These are phyloP conservation scores for Caenorhabditis zanzibari DNA, from an alignment of 2,888 invertebrate genomes.

Conservation along the genomic window DNA sequence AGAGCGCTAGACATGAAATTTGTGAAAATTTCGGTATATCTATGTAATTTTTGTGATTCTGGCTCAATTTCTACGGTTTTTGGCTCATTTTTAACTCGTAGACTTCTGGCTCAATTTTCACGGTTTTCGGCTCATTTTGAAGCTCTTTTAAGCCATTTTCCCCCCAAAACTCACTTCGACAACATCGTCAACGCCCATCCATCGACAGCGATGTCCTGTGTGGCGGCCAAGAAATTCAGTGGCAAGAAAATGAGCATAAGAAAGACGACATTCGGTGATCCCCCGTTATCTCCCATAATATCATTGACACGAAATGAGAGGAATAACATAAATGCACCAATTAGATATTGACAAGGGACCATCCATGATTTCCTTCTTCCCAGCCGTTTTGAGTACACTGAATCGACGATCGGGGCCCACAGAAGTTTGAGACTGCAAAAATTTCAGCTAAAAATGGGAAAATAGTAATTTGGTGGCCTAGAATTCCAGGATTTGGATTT, in stretches of 20 bases:
- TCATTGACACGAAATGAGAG: slow-evolving; percentile 87
- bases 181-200: slow-evolving; percentile 99
- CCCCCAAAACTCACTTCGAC: slow-evolving; percentile 87
- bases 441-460: background rate
- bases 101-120: background rate
- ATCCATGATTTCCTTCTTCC: slow-evolving; percentile 94
- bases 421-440: slow-evolving; percentile 91
- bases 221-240: slow-evolving; percentile 96
- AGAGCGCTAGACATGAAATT: too few relatives aligned
- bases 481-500: background rate
- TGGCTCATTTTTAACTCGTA: background rate
- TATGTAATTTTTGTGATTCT: too few relatives aligned
- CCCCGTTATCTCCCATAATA: slow-evolving; percentile 80
- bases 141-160: background rate
- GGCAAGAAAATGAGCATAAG: slow-evolving; percentile 93
- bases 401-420: slow-evolving; percentile 99
- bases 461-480: background rate
- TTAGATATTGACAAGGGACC: slow-evolving; percentile 85
- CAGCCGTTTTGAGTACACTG: slow-evolving; percentile 88
- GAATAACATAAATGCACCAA: slow-evolving; percentile 90
- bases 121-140: background rate
- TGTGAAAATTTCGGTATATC: too few relatives aligned
- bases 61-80: too few relatives aligned
- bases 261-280: slow-evolving; percentile 87
- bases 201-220: slow-evolving; percentile 99